Evolutionary conservation across 1,140 invertebrate species (phyloP), one percentile per base, ranked within the genome.

Genomic region (Mesaphorura yosii): DNA sequence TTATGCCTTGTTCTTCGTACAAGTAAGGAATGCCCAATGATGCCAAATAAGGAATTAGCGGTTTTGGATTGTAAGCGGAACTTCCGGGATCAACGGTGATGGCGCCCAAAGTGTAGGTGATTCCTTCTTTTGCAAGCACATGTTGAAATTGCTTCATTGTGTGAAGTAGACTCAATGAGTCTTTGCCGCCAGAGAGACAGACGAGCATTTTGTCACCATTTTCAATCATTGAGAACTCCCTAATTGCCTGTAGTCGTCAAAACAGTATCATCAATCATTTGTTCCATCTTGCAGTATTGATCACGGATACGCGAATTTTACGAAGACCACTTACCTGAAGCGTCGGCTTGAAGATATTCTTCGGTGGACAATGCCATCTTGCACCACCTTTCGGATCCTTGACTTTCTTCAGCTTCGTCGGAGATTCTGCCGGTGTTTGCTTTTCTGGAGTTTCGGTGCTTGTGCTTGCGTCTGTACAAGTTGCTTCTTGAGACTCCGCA

Each of bases 211-310:
- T 76, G 64, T 94, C 89, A 2, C 82, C 84, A 65, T 86, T 76
- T 53, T 78, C 73, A 17, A 94, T 80, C 88, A 93, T 93, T 19
- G 80, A 76, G 68, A 83, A 88, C 63, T 88, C 83, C 52, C 82
- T 77, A 17, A 92, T 73, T 1, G 86, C 86, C 77, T 84, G 67
- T 4, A 70, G 67, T 41, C n/a, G n/a, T n/a, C n/a, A n/a, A n/a
- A n/a, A n/a, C n/a, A n/a, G n/a, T n/a, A n/a, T n/a, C n/a, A n/a
- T n/a, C n/a, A n/a, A n/a, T n/a, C n/a, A n/a, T n/a, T n/a, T n/a
- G n/a, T n/a, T n/a, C n/a, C n/a, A n/a, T n/a, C n/a, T n/a, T n/a
- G n/a, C n/a, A n/a, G n/a, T n/a, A n/a, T n/a, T n/a, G n/a, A n/a
- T n/a, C n/a, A n/a, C n/a, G n/a, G n/a, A n/a, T n/a, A n/a, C n/a